phyloP scores from a whole-genome alignment of 2,888 invertebrate species.

The Himalopsyche tibetana region DNA sequence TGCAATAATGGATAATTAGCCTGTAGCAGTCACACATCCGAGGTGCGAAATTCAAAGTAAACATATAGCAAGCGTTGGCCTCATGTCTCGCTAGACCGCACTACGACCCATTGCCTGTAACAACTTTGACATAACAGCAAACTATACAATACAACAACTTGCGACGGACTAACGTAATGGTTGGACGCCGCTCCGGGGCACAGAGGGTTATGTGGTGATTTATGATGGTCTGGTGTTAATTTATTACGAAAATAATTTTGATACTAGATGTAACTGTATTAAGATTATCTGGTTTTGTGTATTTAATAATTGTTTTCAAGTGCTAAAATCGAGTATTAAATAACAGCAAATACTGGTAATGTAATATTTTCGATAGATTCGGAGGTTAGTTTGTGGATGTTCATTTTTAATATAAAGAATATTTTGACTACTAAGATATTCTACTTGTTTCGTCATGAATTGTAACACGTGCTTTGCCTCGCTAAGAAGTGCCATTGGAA shows the following conservation, averaged over 20 bases:
- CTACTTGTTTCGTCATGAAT: too few relatives aligned
- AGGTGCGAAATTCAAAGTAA: slow-evolving; percentile 22
- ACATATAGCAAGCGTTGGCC: slow-evolving; percentile 2
- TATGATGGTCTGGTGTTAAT: not conserved
- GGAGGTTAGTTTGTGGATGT: too few relatives aligned
- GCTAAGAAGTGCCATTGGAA: too few relatives aligned
- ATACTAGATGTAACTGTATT: not conserved
- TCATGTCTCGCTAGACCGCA: slow-evolving; percentile 18
- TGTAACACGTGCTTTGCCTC: too few relatives aligned
- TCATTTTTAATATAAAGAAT: too few relatives aligned
- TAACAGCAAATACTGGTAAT: too few relatives aligned
- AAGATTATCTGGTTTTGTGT: not conserved
- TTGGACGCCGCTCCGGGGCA: not conserved
- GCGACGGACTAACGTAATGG: not conserved
- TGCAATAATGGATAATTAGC: not conserved
- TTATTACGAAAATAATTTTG: slow-evolving; percentile 11
- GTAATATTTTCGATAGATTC: too few relatives aligned
- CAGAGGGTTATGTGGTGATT: not conserved
- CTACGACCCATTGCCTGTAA: slow-evolving; percentile 1
- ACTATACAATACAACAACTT: not conserved
- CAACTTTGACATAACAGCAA: slow-evolving; percentile 1
- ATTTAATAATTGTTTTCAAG: not conserved
- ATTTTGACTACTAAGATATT: too few relatives aligned
- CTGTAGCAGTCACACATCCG: not conserved
- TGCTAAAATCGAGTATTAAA: too few relatives aligned